Conservation (phyloP, 2,888 invertebrate species). For the Chesias legatella region DNA sequence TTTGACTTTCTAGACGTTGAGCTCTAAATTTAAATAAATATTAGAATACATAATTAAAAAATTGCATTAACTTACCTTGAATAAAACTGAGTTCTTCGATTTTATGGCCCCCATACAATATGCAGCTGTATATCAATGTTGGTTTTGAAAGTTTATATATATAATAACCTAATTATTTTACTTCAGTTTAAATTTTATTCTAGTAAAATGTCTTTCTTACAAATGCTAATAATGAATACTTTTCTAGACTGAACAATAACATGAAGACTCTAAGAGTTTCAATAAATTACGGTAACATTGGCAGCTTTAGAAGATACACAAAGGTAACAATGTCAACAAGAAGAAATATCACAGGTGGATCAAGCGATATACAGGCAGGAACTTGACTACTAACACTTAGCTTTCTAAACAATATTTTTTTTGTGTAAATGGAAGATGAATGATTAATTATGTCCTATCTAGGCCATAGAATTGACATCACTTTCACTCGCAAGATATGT, state of each 20-base stretch:
- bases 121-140: no score
- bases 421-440: slow-evolving; percentile 45
- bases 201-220: slow-evolving; percentile 33
- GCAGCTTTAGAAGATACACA: slow-evolving; percentile 55
- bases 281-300: slow-evolving; percentile 49
- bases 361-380: slow-evolving; percentile 76
- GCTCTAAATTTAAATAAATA: no score
- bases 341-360: slow-evolving; percentile 74
- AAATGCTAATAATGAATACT: no score
- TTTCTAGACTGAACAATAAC: slow-evolving; percentile 39
- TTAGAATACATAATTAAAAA: no score
- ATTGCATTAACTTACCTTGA: slow-evolving; percentile 57
- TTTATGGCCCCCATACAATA: slow-evolving; percentile 75
- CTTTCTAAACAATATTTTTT: slow-evolving; percentile 41
- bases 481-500: slow-evolving; percentile 61
- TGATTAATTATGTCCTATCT: slow-evolving; percentile 33
- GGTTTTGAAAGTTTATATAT: no score
- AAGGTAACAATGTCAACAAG: slow-evolving; percentile 45
- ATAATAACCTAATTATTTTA: no score
- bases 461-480: slow-evolving; percentile 70
- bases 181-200: background rate
- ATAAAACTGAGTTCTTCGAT: slow-evolving; percentile 62
- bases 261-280: slow-evolving; percentile 54
- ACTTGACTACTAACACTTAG: slow-evolving; percentile 60
- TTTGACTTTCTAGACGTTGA: background rate